Base-by-base conservation (phyloP, 2,113 vertebrate species). In the Arvicanthis niloticus region DNA sequence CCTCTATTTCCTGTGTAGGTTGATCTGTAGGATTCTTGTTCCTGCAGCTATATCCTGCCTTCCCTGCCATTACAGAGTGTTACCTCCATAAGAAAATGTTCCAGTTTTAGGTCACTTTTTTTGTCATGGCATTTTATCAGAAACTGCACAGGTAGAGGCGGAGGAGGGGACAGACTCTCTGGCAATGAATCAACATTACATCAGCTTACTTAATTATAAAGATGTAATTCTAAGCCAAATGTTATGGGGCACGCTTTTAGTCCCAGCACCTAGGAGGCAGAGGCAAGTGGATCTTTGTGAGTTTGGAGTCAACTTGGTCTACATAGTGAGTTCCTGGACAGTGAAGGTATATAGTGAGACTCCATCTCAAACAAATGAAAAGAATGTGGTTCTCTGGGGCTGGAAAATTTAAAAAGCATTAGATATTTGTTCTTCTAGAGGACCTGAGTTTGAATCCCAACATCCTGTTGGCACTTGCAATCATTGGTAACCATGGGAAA, bases 161-260 rank as follows among this genome's bases (percentile, higher is more conserved):
- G 5, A 37, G 45, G 3, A 77, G 11, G 40, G 53, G 15, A 56
- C 53, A 51, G 90, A 87, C 24, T 75, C 68, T 62, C 40, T 48
- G 91, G 93, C 34, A 95, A 93, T 58, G 37, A 91, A 72, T 16
- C 45, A 58, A 37, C 7, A 85, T 70, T 75, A 88, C 17, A 34
- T 60, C 53, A 58, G 29, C 65, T 90, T 75, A 84, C 19, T 45
- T 9, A 11, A 75, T 91, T 65, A 68, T 45, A 60, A 92, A 24
- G 91, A 91, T 78, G 81, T 51, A 62, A 80, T 51, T 53, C 91
- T 85, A 58, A 84, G n/a, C 24, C 81, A 84, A 17, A 26, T 84
- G 22, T 19, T 62, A 84, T 42, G n/a, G n/a, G 31, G 58, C 24
- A 17, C 0, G 7, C 17, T 11, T 62, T 62, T 62, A 62, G 60